Evolutionary conservation across 2,113 vertebrate genomes (phyloP).

Genomic region (Nesogale talazaci): DNA sequence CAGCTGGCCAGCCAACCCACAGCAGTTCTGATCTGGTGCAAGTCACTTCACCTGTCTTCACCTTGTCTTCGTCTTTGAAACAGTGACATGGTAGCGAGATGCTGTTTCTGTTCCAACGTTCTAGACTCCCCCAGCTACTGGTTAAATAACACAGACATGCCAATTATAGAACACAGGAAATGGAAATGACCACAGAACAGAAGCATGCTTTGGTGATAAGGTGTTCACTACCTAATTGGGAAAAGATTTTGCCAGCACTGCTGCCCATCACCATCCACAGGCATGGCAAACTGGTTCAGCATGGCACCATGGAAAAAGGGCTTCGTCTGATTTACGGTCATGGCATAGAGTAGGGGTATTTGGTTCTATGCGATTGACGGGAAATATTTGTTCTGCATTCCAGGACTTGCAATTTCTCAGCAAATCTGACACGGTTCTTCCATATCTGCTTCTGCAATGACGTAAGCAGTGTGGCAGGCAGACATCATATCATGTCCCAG

Average conservation of each 20-base stretch:
- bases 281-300: constrained; percentile 53
- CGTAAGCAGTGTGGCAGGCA: constrained; percentile 55
- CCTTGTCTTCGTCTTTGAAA: constrained; percentile 19
- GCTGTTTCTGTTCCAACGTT: neutral
- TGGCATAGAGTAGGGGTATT: neutral
- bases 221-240: constrained; percentile 67
- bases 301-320: neutral
- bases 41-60: neutral
- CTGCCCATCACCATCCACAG: constrained; percentile 53
- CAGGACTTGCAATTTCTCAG: constrained; percentile 57
- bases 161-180: constrained; percentile 66
- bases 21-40: neutral
- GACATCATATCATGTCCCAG: constrained; percentile 39
- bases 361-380: constrained; percentile 10
- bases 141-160: constrained; percentile 50
- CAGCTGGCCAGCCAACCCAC: constrained; percentile 7
- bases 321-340: neutral
- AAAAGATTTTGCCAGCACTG: constrained; percentile 42
- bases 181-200: constrained; percentile 73
- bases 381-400: constrained; percentile 61
- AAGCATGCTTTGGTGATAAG: constrained; percentile 77
- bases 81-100: neutral
- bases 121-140: neutral
- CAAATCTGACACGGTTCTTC: constrained; percentile 52
- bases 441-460: constrained; percentile 65